Percentiles rank a stretch among this genome's conserved stretches.
phyloP scores from a whole-genome alignment of 2,888 invertebrate species.

The Plusia festucae region DNA sequence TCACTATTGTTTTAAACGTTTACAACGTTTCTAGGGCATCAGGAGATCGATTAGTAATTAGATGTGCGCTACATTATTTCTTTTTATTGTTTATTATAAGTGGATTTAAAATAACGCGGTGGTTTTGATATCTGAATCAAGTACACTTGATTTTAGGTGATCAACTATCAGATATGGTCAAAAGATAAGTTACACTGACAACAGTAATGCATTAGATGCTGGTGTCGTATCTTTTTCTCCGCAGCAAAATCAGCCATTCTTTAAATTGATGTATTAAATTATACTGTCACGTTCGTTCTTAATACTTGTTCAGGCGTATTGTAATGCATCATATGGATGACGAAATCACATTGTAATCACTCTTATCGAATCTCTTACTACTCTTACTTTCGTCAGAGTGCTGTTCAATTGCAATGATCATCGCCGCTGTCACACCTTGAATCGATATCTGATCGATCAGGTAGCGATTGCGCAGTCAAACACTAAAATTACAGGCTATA shows the following conservation, averaged over 20 bases:
- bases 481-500: conserved; percentile 56
- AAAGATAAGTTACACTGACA: conserved; percentile 36
- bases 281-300: conserved; percentile 75
- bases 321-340: conserved; percentile 71
- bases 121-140: background rate
- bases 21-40: conserved; percentile 74
- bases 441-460: conserved; percentile 74
- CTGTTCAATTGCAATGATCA: conserved; percentile 73
- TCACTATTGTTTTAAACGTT: conserved; percentile 83
- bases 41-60: conserved; percentile 76
- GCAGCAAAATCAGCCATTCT: conserved; percentile 45
- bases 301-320: conserved; percentile 69
- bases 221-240: conserved; percentile 25
- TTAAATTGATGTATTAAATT: conserved; percentile 71
- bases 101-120: background rate
- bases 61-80: conserved; percentile 58
- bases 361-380: conserved; percentile 71
- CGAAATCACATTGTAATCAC: conserved; percentile 74
- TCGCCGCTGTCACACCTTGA: conserved; percentile 74
- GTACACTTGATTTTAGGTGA: background rate
- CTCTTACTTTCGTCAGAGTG: conserved; percentile 77
- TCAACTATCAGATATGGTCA: background rate
- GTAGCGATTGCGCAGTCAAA: conserved; percentile 66
- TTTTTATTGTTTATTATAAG: conserved; percentile 44
- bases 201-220: conserved; percentile 37